These are phyloP conservation scores for Chironex yamaguchii DNA, from an alignment of 30 jellyfish, hydroid and myxozoan genomes.

Conservation along the genomic window DNA sequence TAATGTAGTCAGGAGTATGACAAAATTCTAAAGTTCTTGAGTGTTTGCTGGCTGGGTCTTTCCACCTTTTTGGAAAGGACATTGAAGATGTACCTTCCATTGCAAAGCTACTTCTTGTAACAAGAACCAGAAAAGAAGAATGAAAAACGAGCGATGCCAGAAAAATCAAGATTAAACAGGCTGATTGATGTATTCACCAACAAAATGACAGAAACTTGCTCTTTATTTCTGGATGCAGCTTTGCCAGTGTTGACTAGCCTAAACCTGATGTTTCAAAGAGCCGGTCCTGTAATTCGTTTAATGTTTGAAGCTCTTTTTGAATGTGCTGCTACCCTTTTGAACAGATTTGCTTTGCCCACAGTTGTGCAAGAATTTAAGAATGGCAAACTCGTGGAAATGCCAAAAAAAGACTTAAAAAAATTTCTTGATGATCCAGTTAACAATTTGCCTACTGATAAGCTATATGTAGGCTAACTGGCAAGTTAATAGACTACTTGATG, in stretches of 20 bases:
- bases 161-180: constrained; percentile 17
- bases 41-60: constrained; percentile 2
- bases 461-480: too few relatives aligned
- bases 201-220: constrained; percentile 17
- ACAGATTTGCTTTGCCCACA: constrained; percentile 26
- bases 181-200: constrained; percentile 15
- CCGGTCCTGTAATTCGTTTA: constrained; percentile 9
- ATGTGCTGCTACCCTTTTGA: constrained; percentile 1
- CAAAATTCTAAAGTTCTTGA: background rate
- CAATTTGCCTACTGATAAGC: too few relatives aligned
- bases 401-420: too few relatives aligned
- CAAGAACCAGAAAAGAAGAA: too few relatives aligned
- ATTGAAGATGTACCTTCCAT: too few relatives aligned
- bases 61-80: background rate
- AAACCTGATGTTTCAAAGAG: constrained; percentile 18
- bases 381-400: too few relatives aligned
- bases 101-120: too few relatives aligned
- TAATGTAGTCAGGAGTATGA: constrained; percentile 1
- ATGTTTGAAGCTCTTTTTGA: constrained; percentile 8
- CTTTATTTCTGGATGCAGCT: constrained; percentile 11
- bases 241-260: constrained; percentile 21
- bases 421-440: too few relatives aligned
- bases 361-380: constrained; percentile 4
- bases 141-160: constrained; percentile 5
- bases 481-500: too few relatives aligned